Conservation (phyloP, 1,140 invertebrate genomes). For the Aradophagus sp. region DNA sequence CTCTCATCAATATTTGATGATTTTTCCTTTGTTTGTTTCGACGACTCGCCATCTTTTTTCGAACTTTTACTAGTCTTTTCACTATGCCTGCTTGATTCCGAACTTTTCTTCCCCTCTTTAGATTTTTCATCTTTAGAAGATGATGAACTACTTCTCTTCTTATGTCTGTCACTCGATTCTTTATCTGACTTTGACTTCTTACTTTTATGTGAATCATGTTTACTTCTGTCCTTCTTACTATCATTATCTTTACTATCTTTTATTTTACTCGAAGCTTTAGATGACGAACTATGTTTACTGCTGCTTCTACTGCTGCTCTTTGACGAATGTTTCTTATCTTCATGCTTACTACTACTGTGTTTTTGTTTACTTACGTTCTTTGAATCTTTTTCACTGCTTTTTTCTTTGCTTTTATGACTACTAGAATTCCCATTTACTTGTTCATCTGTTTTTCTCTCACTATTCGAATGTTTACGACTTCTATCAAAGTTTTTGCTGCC, state of each 20-base stretch:
- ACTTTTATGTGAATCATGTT: constrained; percentile 59
- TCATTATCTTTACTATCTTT: no score
- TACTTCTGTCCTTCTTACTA: constrained; percentile 47
- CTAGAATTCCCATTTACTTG: constrained; percentile 29
- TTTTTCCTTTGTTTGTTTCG: constrained; percentile 55
- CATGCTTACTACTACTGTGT: constrained; percentile 46
- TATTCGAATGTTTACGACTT: constrained; percentile 8
- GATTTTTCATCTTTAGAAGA: constrained; percentile 35
- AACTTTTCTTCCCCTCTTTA: constrained; percentile 44
- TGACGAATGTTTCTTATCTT: constrained; percentile 41
- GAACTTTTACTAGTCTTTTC: constrained; percentile 53
- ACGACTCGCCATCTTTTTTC: constrained; percentile 46
- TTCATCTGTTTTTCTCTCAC: constrained; percentile 41
- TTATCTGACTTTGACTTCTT: constrained; percentile 48
- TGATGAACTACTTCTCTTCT: constrained; percentile 49
- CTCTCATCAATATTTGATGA: constrained; percentile 39
- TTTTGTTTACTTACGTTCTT: constrained; percentile 50
- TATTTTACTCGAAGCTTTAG: constrained; percentile 46
- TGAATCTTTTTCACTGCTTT: constrained; percentile 28
- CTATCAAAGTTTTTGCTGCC: constrained; percentile 16
- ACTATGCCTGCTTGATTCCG: constrained; percentile 34
- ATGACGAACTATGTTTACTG: constrained; percentile 49
- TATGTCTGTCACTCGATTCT: constrained; percentile 49
- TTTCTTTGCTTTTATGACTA: constrained; percentile 51
- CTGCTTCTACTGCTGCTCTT: constrained; percentile 30